Evolutionary conservation across 2,113 vertebrate genomes (phyloP).

Genomic region (Chaenocephalus aceratus): DNA sequence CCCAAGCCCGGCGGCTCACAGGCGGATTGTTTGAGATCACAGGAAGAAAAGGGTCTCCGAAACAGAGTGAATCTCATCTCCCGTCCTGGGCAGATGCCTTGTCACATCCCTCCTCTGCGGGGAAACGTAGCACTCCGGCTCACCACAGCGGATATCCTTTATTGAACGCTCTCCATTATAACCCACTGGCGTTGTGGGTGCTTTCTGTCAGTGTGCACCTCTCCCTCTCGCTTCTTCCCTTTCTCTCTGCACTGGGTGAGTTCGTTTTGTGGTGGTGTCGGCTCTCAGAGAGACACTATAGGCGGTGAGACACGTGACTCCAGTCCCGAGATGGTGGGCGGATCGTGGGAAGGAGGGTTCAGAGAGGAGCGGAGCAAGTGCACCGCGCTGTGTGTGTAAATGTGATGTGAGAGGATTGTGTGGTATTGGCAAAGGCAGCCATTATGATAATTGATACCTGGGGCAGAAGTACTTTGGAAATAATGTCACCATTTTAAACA

Average conservation of each 20-base stretch:
- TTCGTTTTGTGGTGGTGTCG: conserved; percentile 75
- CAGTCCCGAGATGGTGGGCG: conserved; percentile 76
- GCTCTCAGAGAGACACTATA: conserved; percentile 68
- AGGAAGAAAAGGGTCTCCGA: conserved; percentile 34
- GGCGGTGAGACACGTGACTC: conserved; percentile 80
- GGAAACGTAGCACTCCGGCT: conserved; percentile 7
- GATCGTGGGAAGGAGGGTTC: conserved; percentile 72
- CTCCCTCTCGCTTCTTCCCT: conserved; percentile 45
- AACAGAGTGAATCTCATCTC: conserved; percentile 62
- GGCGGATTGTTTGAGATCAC: conserved; percentile 57
- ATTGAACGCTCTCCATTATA: conserved; percentile 6
- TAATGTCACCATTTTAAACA: conserved; percentile 50
- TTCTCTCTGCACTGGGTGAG: conserved; percentile 61
- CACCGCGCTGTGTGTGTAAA: conserved; percentile 44
- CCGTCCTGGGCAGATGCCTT: conserved; percentile 34
- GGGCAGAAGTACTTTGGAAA: conserved; percentile 38
- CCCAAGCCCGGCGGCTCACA: conserved; percentile 45
- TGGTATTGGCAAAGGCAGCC: conserved; percentile 34
- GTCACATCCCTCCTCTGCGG: conserved; percentile 33
- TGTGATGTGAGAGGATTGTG: conserved; percentile 23
- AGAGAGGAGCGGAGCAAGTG: conserved; percentile 74
- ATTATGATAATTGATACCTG: conserved; percentile 65
- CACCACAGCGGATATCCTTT: conserved; percentile 4
- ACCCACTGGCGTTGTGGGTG: conserved; percentile 22
- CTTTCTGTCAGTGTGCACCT: conserved; percentile 33